Evolutionary conservation across 1,140 invertebrate genomes (phyloP).

Genomic region (Coenobita brevimanus): DNA sequence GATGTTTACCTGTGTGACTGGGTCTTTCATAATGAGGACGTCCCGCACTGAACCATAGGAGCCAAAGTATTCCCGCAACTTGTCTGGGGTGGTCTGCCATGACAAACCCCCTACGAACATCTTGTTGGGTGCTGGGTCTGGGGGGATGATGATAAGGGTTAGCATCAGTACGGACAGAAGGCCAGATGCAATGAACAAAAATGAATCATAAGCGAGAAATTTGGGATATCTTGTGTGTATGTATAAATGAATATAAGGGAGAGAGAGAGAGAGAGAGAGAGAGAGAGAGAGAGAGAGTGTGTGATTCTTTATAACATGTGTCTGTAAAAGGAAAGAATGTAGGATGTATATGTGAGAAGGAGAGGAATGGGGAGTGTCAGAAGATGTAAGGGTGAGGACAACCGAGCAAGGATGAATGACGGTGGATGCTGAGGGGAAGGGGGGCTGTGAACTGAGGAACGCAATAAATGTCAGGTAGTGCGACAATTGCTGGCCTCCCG

Average conservation of each 20-base stretch:
- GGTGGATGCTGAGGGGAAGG: no score
- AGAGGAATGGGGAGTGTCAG: not conserved
- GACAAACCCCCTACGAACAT: conserved; percentile 92
- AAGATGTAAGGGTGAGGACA: no score
- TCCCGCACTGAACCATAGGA: conserved; percentile 94
- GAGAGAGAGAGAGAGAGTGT: no score
- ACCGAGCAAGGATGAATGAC: not conserved
- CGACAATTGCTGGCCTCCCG: no score
- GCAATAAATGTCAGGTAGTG: not conserved
- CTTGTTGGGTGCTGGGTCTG: conserved; percentile 83
- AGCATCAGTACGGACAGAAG: not conserved
- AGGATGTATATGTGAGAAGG: no score
- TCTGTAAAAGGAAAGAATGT: no score
- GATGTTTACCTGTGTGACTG: conserved; percentile 89
- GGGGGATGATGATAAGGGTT: not conserved
- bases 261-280: no score
- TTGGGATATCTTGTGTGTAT: no score
- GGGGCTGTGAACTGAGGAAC: no score
- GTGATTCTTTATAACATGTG: no score
- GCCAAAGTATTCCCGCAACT: conserved; percentile 90
- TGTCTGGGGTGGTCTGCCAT: conserved; percentile 93
- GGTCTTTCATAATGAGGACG: conserved; percentile 95
- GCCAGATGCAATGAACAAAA: no score
- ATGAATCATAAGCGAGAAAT: no score
- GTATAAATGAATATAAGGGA: not conserved